Evolutionary conservation across 2,113 vertebrate genomes (phyloP).

Genomic region (Formicarius rufipectus): DNA sequence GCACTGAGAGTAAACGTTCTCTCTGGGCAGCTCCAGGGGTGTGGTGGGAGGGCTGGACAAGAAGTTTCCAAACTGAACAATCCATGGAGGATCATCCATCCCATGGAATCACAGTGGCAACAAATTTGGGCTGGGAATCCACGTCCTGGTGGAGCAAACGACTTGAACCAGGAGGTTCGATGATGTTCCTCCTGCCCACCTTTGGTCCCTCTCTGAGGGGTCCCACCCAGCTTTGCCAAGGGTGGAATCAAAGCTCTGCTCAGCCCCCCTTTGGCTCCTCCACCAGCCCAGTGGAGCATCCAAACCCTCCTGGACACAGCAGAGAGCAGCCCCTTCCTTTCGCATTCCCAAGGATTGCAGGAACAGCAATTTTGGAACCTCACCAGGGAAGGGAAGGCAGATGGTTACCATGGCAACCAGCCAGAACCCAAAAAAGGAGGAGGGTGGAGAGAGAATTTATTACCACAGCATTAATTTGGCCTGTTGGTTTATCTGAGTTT

Average conservation of each 20-base stretch:
- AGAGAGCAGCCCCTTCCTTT: neutral
- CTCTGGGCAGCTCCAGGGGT: neutral
- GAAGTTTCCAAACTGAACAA: neutral
- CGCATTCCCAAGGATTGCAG: neutral
- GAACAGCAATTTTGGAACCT: too few relatives aligned
- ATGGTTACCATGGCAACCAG: neutral
- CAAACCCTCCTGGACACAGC: neutral
- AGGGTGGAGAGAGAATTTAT: neutral
- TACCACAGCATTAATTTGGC: too few relatives aligned
- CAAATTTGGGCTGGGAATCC: neutral
- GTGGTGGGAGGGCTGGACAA: neutral
- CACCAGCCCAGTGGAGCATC: neutral
- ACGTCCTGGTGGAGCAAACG: neutral
- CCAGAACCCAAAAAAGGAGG: neutral
- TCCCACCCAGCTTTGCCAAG: neutral
- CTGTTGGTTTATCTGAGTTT: neutral
- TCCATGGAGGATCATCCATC: neutral
- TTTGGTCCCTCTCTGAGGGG: neutral
- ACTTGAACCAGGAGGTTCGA: neutral
- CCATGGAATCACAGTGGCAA: neutral
- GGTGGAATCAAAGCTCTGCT: neutral
- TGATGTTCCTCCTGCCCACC: neutral
- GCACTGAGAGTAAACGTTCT: neutral
- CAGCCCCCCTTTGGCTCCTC: neutral
- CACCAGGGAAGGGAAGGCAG: neutral